Conservation (phyloP, 2,113 vertebrate species). For the Brevimyrus niger region DNA sequence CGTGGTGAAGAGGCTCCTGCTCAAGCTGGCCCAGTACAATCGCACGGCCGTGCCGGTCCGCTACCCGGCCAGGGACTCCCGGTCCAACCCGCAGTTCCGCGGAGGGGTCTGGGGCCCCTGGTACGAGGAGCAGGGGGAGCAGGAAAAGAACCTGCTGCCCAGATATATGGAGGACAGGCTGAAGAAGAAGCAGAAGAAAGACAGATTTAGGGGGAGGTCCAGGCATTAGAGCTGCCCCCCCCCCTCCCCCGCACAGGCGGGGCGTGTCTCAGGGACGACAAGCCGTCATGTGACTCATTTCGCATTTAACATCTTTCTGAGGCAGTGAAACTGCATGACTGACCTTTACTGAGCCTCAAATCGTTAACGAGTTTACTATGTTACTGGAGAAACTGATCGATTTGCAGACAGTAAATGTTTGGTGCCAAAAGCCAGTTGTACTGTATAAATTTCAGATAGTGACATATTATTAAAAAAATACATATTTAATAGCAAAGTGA, state of each 20-base stretch:
- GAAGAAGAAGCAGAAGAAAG: constrained; percentile 62
- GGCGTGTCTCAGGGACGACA: constrained; percentile 48
- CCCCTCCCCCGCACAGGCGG: neutral
- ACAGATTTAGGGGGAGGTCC: constrained; percentile 58
- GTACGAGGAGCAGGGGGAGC: constrained; percentile 74
- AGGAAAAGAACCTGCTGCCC: constrained; percentile 44
- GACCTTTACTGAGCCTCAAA: constrained; percentile 36
- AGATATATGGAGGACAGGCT: constrained; percentile 57
- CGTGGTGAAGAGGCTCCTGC: constrained; percentile 79
- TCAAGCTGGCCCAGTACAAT: constrained; percentile 78
- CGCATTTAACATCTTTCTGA: neutral
- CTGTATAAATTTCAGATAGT: constrained; percentile 28
- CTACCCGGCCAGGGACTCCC: constrained; percentile 85
- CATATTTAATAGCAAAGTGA: constrained; percentile 26
- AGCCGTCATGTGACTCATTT: neutral
- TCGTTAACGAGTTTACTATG: constrained; percentile 29
- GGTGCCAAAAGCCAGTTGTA: constrained; percentile 26
- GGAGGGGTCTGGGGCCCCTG: constrained; percentile 95
- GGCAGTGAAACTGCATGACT: constrained; percentile 45
- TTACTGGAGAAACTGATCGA: neutral
- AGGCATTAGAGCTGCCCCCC: constrained; percentile 25
- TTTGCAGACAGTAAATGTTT: constrained; percentile 18
- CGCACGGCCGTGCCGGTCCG: constrained; percentile 84
- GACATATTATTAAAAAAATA: constrained; percentile 15
- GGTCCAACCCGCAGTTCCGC: constrained; percentile 88